These are phyloP conservation scores for Crotalus horridus DNA, from an alignment of 2,113 vertebrate genomes.

Conservation along the genomic window DNA sequence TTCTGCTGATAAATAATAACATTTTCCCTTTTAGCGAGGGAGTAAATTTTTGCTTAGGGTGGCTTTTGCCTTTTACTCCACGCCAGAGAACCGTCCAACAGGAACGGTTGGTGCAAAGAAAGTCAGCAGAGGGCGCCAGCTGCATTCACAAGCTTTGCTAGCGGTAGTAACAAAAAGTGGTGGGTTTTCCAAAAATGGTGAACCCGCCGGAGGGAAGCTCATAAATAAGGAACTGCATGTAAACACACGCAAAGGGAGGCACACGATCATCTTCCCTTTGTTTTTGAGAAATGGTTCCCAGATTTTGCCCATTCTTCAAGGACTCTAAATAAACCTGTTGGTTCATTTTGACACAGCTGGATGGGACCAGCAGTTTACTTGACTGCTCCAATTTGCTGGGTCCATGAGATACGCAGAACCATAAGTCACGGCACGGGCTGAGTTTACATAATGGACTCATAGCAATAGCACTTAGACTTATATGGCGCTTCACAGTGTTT, in stretches of 20 bases:
- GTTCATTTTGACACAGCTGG: too few relatives aligned
- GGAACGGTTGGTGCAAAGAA: not conserved
- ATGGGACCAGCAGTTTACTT: too few relatives aligned
- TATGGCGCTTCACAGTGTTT: too few relatives aligned
- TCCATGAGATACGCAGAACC: too few relatives aligned
- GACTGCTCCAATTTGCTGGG: too few relatives aligned
- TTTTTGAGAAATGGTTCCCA: not conserved
- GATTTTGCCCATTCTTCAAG: not conserved
- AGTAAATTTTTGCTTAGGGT: not conserved
- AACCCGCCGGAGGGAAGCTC: not conserved
- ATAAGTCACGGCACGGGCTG: too few relatives aligned
- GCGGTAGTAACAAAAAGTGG: not conserved
- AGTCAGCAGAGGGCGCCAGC: not conserved
- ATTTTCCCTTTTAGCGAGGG: not conserved
- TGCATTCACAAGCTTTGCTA: not conserved
- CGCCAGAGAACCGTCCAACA: accelerated
- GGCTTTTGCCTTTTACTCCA: not conserved
- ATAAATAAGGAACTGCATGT: not conserved
- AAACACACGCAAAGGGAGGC: not conserved
- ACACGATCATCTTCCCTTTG: not conserved
- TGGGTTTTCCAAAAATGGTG: not conserved
- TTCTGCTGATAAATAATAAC: not conserved
- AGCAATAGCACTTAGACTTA: too few relatives aligned
- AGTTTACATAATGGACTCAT: too few relatives aligned
- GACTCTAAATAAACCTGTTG: not conserved